Evolutionary conservation across 30 jellyfish, hydroid and myxozoan species (phyloP), one percentile per base, ranked within the genome.

Genomic region (Hydra vulgaris): DNA sequence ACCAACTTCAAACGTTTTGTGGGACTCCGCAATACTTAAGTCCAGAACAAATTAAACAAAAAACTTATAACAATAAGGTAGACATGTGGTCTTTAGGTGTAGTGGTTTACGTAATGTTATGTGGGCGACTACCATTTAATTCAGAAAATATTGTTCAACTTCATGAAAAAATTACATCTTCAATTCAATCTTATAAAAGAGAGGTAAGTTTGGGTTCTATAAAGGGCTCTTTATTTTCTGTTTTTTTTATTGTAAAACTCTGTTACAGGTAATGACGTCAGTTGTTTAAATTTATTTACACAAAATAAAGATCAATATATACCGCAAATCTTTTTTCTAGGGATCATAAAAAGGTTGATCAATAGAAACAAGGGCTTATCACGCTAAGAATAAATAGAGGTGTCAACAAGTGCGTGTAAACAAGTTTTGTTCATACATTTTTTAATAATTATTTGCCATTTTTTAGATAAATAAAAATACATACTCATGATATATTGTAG

Each of bases 11-110:
- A 21, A 80, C 87, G 8, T 80, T 21, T 25, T 80, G 87, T 26
- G 87, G 87, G 15, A 80, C 87, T 66, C 21, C 54, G 27, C 73
- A 80, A 70, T 80, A 80, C 70, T 55, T 69, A 40, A 80, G 87
- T 70, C 87, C 87, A 18, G 87, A 80, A 3, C 24, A 56, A 17
- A 80, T 80, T 5, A 27, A 15, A 12, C 72, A 66, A 18, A 67
- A 66, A 61, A 15, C 83, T 18, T 80, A 80, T 66, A 23, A 74
- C 16, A 66, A 70, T 24, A 80, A 80, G 66, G 83, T 66, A 18
- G 87, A 80, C 27, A 25, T 66, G 23, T 80, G 87, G 87, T 74
- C 87, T 17, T 15, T 80, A 17, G 87, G 87, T 12, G 83, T 67
- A 20, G 40, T 80, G 8, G 83, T 70, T 4, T 80, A 80, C 23